A percentile compares a stretch with the other conserved stretches of the same genome.
Conservation (phyloP, 2,797 vertebrate species). For the Adelosebastes latens region DNA sequence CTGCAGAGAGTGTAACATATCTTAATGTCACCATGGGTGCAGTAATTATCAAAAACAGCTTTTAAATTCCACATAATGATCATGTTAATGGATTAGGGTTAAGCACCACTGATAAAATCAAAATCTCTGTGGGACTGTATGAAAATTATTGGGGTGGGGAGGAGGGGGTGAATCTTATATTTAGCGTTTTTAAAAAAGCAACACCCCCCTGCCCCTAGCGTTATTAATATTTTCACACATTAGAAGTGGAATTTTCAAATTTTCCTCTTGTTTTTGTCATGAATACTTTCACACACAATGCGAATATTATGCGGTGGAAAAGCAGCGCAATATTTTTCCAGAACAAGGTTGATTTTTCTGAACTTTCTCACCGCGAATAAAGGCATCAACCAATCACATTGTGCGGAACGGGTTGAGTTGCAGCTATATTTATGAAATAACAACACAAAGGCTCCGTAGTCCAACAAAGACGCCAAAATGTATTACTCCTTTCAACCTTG, state of each 20-base stretch:
- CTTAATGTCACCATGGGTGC: neutral
- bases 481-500: neutral
- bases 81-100: neutral
- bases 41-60: slow-evolving; percentile 7
- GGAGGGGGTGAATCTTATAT: neutral
- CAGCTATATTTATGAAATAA: neutral
- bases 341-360: neutral
- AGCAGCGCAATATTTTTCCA: too few species aligned
- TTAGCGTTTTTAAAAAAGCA: neutral
- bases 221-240: neutral
- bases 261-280: too few species aligned
- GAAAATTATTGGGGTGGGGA: neutral
- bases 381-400: neutral
- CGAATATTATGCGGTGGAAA: too few species aligned
- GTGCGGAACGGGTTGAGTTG: neutral
- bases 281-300: too few species aligned
- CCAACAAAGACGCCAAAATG: neutral
- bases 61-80: slow-evolving; percentile 4
- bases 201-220: neutral
- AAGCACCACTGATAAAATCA: neutral
- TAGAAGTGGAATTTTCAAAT: too few species aligned
- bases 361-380: neutral
- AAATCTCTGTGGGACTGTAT: neutral
- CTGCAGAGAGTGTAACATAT: slow-evolving; percentile 37
- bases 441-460: neutral